A percentile compares a stretch with the other conserved stretches of the same genome.
phyloP scores from a whole-genome alignment of 2,113 vertebrate species.

The Marmota flaviventris region DNA sequence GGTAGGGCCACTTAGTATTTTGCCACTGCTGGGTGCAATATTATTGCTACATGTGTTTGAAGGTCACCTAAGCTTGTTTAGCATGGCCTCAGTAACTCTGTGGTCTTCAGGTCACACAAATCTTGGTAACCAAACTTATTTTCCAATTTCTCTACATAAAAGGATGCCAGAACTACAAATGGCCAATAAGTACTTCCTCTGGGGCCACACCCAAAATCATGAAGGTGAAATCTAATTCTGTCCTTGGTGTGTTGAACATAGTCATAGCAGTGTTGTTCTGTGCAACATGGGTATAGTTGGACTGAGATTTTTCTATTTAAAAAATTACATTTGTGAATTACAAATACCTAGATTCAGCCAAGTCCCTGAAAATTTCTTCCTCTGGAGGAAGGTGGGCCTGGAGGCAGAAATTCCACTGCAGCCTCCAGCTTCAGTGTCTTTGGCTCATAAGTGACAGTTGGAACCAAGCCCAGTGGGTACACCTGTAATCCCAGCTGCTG shows the following conservation, averaged over 20 bases:
- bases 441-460: neutral
- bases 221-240: neutral
- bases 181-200: neutral
- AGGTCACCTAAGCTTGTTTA: neutral
- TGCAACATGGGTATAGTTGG: neutral
- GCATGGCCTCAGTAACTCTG: neutral
- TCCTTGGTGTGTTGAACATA: neutral
- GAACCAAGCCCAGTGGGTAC: too few species aligned
- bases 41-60: neutral
- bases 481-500: too few species aligned
- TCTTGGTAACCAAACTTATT: neutral
- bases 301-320: neutral
- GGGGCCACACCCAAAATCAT: neutral
- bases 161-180: neutral
- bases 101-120: neutral
- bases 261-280: neutral
- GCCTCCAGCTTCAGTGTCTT: neutral
- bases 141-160: neutral
- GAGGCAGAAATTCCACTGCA: neutral
- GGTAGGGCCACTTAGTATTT: fast-evolving
- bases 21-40: fast-evolving
- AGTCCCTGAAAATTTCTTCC: neutral
- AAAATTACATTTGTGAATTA: neutral
- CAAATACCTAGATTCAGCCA: neutral
- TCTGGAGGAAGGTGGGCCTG: neutral